Percentiles rank a stretch among this genome's conserved stretches.
These are phyloP conservation scores for Machimus atricapillus DNA, from an alignment of 2,888 invertebrate species.

Conservation along the genomic window DNA sequence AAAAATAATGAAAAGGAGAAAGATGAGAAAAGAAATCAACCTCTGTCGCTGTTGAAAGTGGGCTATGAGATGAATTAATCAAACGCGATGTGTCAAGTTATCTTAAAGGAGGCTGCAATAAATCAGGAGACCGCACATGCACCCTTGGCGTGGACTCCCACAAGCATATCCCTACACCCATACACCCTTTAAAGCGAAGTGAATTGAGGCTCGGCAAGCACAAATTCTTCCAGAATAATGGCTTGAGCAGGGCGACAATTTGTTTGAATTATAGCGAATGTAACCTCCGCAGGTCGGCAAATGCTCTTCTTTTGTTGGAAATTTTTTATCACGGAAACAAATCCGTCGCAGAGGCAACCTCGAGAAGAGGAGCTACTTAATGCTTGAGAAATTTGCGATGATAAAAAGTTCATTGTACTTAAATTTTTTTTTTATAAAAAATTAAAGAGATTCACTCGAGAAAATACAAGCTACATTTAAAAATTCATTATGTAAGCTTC, in stretches of 20 bases:
- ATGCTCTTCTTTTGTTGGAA: background rate
- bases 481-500: background rate
- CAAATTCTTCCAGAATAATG: slow-evolving; percentile 24
- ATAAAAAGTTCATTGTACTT: background rate
- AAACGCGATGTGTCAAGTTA: slow-evolving; percentile 40
- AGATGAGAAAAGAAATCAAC: background rate
- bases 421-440: background rate
- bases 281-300: background rate
- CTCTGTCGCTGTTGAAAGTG: background rate
- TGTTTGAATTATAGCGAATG: slow-evolving; percentile 23
- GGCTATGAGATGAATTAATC: slow-evolving; percentile 39
- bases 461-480: background rate
- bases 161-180: background rate
- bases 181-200: background rate
- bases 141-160: background rate
- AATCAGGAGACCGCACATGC: background rate
- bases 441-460: background rate
- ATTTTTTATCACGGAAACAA: background rate
- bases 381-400: background rate
- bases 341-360: background rate
- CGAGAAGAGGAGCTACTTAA: background rate
- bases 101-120: slow-evolving; percentile 1
- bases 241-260: slow-evolving; percentile 12
- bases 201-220: background rate
- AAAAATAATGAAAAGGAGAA: slow-evolving; percentile 38